phyloP scores from a whole-genome alignment of 1,140 invertebrate genomes.

The Zaprionus kolodkinae region DNA sequence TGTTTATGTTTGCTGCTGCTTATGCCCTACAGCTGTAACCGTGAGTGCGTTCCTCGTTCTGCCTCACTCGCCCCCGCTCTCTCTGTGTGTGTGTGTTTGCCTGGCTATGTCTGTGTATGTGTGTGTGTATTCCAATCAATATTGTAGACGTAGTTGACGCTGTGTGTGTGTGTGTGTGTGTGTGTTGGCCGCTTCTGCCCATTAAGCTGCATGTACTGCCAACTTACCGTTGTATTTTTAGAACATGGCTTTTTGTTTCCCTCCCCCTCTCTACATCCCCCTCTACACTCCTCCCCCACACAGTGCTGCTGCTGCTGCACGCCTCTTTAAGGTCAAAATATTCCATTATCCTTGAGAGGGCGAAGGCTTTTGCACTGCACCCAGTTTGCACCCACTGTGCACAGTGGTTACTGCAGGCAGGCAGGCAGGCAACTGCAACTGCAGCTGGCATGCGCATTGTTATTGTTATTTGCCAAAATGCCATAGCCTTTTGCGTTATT shows the following conservation, averaged over 20 bases:
- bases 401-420: background rate
- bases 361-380: conserved; percentile 67
- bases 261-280: background rate
- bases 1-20: conserved; percentile 73
- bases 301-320: conserved; percentile 46
- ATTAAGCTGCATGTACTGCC: conserved; percentile 81
- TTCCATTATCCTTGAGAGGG: conserved; percentile 79
- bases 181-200: conserved; percentile 76
- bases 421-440: conserved; percentile 4
- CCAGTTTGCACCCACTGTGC: conserved; percentile 6
- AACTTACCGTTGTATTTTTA: conserved; percentile 81
- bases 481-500: conserved; percentile 1
- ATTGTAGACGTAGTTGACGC: conserved; percentile 77
- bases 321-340: conserved; percentile 73
- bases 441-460: conserved; percentile 65
- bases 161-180: conserved; percentile 46
- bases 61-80: background rate
- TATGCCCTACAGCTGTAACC: conserved; percentile 76
- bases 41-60: conserved; percentile 33
- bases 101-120: conserved; percentile 25
- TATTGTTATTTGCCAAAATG: conserved; percentile 27
- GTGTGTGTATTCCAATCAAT: conserved; percentile 77
- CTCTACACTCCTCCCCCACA: background rate
- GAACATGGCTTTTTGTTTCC: conserved; percentile 64
- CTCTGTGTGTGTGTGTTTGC: conserved; percentile 38